Evolutionary conservation across 53 echinoderm and acorn worm genomes (phyloP), one percentile per base, ranked within the genome.

Genomic region (Zoroaster sp.): DNA sequence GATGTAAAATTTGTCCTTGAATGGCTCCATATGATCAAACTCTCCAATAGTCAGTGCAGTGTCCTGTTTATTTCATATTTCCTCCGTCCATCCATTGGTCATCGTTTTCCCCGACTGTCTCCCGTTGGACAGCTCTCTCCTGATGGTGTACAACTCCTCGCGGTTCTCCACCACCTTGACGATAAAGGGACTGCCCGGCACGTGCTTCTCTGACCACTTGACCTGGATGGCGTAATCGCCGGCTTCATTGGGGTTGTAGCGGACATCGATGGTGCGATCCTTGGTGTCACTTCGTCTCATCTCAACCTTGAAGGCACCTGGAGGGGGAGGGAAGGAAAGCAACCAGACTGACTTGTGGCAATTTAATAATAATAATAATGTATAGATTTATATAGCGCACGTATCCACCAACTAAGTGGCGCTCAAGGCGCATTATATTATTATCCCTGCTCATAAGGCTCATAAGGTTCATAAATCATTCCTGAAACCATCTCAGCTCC

Each of bases 201-300:
- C 99, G 59, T 99, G 94, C 46, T 93, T 89, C 75, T 96, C 96
- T 0, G 99, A 99, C 99, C 99, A 99, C 88, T 93, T 94, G 80
- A 99, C 96, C 35, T 96, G 94, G 59, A 99, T 91, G 69, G 91
- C 93, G 76, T 96, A 99, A 21, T 99, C 99, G 0, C 99, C 99
- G 21, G 78, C 67, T 87, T 99, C 96, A 2, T 75, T 34, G 0
- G 97, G 97, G 78, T 94, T 95, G 91, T 97, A 97, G 35, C 92
- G 92, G 37, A 94, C 93, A 14, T 94, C 92, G 67, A 99, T 99
- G 23, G 94, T 96, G 15, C 95, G 96, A 53, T 95, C 98, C 37
- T 93, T 94, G 20, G 89, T 93, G 87, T 93, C 91, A 63, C 89
- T 94, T 5, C 99, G 80, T 25, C 87, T 89, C 96, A 99, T 94